phyloP scores from a whole-genome alignment of 30 jellyfish, hydroid and myxozoan species.

The Cassiopea xamachana region DNA sequence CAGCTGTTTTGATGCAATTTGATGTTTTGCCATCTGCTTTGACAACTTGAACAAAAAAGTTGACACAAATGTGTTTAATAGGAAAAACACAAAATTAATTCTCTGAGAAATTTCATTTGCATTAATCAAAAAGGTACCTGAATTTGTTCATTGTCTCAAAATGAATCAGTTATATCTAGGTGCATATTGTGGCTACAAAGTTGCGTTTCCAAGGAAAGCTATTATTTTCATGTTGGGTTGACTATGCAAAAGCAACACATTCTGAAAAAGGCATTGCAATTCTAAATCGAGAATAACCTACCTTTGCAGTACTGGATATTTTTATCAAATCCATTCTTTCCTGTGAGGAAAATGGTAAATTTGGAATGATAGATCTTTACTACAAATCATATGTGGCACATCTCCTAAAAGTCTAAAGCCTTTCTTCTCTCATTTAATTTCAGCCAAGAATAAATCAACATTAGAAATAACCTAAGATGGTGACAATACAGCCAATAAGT shows the following conservation, averaged over 20 bases:
- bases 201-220: no score
- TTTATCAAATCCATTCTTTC: conserved; percentile 3
- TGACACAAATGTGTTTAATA: not conserved
- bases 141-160: no score
- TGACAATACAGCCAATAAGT: not conserved
- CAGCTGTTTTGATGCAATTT: conserved; percentile 13
- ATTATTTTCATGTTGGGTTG: no score
- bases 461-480: not conserved
- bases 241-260: no score
- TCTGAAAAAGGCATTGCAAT: not conserved
- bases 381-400: not conserved
- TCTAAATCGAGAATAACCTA: not conserved
- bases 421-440: not conserved
- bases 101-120: no score
- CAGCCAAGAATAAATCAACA: not conserved
- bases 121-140: no score
- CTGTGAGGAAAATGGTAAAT: not conserved
- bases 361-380: not conserved
- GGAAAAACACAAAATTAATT: no score
- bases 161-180: no score
- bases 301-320: not conserved
- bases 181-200: no score
- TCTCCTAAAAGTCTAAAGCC: not conserved
- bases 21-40: not conserved
- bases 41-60: not conserved